These are phyloP conservation scores for Halesus radiatus DNA, from an alignment of 1,140 invertebrate species.

Conservation along the genomic window DNA sequence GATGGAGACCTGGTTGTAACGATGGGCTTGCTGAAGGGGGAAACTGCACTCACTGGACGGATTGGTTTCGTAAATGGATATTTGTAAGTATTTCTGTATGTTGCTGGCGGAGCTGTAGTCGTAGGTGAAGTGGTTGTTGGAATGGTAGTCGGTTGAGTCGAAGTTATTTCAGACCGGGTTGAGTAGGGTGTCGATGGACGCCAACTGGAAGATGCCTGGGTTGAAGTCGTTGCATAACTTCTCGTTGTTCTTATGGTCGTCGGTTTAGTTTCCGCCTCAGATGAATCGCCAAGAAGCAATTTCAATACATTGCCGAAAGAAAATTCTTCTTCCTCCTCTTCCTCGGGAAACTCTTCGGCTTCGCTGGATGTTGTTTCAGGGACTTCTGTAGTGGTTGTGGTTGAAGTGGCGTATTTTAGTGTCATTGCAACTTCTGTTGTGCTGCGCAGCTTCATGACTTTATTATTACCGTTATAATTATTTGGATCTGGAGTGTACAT, in stretches of 20 bases:
- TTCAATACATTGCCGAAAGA: conserved; percentile 73
- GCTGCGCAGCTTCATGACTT: not conserved
- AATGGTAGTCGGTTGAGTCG: conserved; percentile 52
- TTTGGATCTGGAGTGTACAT: not conserved
- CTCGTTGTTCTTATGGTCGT: conserved; percentile 38
- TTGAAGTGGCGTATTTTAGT: conserved; percentile 55
- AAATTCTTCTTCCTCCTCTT: conserved; percentile 68
- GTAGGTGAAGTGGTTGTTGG: conserved; percentile 52
- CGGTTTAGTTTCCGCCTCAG: conserved; percentile 58
- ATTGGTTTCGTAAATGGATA: conserved; percentile 50
- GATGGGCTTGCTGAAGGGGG: conserved; percentile 45
- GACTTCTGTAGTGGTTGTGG: conserved; percentile 25
- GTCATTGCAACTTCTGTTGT: not conserved
- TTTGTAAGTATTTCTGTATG: conserved; percentile 52
- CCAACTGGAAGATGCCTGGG: conserved; percentile 53
- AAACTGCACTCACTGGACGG: conserved; percentile 33
- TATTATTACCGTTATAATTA: too few relatives aligned
- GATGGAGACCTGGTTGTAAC: conserved; percentile 42
- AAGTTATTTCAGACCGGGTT: conserved; percentile 54
- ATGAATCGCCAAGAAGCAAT: conserved; percentile 69
- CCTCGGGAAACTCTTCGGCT: conserved; percentile 58
- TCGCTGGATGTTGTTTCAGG: conserved; percentile 46
- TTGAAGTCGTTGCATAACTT: conserved; percentile 50
- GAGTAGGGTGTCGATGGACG: conserved; percentile 19
- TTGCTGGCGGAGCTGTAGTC: conserved; percentile 54